These are phyloP conservation scores for Callyntrura sp. DNA, from an alignment of 2,888 invertebrate genomes.

Conservation along the genomic window DNA sequence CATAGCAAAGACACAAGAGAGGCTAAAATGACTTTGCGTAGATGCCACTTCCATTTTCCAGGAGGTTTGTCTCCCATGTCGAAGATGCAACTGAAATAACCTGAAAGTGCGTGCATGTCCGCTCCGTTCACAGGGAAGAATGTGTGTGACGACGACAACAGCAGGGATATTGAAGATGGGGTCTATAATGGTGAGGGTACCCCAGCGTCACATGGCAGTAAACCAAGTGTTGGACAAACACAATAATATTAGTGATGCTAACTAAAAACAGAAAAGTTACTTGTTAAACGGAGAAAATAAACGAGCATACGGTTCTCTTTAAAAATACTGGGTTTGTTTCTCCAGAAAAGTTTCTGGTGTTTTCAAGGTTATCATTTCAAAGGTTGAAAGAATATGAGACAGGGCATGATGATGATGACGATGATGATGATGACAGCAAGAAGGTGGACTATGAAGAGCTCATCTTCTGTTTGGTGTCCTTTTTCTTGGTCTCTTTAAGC, in stretches of 20 bases:
- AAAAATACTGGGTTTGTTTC: background rate
- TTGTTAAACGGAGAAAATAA: slow-evolving; percentile 44
- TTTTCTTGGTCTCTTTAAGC: background rate
- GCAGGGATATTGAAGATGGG: no score
- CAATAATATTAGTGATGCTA: slow-evolving; percentile 6
- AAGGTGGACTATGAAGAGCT: background rate
- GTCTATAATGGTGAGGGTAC: background rate
- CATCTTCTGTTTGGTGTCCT: slow-evolving; percentile 18
- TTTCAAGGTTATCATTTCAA: background rate
- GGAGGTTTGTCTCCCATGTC: background rate
- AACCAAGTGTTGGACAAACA: slow-evolving; percentile 22
- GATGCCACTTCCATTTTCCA: background rate
- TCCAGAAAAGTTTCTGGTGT: background rate
- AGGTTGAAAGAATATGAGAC: no score
- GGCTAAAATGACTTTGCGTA: background rate
- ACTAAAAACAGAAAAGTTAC: slow-evolving; percentile 32
- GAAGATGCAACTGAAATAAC: background rate
- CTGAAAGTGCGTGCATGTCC: no score
- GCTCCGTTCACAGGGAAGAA: background rate
- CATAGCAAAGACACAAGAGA: slow-evolving; percentile 11
- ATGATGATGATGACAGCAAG: background rate
- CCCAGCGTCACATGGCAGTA: no score
- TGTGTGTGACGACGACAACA: slow-evolving; percentile 50
- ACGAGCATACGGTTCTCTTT: background rate
- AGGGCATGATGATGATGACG: no score